Evolutionary conservation across 2,888 invertebrate genomes (phyloP).

Genomic region (Drosophila parthenogenetica): DNA sequence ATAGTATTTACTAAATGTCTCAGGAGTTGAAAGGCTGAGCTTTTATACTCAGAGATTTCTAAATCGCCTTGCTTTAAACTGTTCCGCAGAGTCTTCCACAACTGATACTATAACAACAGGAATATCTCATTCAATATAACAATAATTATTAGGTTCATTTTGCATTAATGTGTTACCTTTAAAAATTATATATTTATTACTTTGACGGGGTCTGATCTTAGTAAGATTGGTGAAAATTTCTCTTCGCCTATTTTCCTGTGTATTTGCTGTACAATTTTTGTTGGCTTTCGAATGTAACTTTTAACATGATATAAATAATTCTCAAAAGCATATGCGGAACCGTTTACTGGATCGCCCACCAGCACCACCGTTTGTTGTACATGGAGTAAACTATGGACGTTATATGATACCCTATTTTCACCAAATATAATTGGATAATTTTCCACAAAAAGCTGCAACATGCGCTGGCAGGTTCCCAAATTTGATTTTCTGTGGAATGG

Average conservation of each 20-base stretch:
- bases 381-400: too few relatives aligned
- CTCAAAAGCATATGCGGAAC: conserved; percentile 3
- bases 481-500: not conserved
- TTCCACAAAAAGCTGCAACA: conserved; percentile 2
- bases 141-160: conserved; percentile 3
- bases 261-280: conserved; percentile 3
- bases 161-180: too few relatives aligned
- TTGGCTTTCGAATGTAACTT: conserved; percentile 3
- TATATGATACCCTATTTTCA: too few relatives aligned
- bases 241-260: conserved; percentile 1
- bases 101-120: conserved; percentile 1
- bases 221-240: not conserved
- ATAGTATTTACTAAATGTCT: conserved; percentile 1
- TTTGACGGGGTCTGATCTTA: not conserved
- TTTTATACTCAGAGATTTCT: not conserved
- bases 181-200: not conserved
- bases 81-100: not conserved
- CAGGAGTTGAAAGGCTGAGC: not conserved
- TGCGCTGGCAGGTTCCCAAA: not conserved
- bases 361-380: conserved; percentile 1
- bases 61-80: conserved; percentile 5
- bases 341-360: conserved; percentile 1
- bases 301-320: conserved; percentile 4
- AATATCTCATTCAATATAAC: conserved; percentile 1
- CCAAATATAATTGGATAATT: conserved; percentile 1